Conservation (phyloP, 2,113 vertebrate species). For the Pelecanoides urinatrix region DNA sequence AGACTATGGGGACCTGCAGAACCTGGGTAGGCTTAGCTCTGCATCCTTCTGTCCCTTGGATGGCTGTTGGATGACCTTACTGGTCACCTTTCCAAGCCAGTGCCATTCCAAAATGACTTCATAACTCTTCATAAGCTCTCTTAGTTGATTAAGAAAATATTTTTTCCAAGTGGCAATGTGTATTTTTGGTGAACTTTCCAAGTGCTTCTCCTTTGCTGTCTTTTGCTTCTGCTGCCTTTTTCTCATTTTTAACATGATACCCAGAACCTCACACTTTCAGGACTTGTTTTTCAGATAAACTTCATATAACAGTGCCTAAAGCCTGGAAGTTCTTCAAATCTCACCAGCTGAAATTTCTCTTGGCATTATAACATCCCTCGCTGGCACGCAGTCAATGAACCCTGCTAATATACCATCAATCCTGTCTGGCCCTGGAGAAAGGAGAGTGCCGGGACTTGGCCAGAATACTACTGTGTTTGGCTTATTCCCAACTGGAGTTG, state of each 20-base stretch:
- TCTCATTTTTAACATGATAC: neutral
- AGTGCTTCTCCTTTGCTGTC: neutral
- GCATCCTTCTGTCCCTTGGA: neutral
- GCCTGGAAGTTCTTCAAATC: constrained; percentile 35
- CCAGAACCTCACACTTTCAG: neutral
- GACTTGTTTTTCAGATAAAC: constrained; percentile 22
- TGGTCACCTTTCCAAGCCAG: neutral
- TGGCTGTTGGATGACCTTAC: neutral
- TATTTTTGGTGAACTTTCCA: neutral
- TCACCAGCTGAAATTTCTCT: constrained; percentile 50
- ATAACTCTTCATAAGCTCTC: neutral
- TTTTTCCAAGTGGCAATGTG: neutral
- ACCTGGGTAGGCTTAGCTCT: neutral
- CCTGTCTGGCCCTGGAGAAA: constrained; percentile 49
- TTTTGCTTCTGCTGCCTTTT: neutral
- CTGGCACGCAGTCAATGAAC: constrained; percentile 45
- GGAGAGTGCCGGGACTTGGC: constrained; percentile 37
- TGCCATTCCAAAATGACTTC: neutral
- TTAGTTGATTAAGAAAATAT: neutral
- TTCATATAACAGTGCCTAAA: neutral
- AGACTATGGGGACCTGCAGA: neutral
- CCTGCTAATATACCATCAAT: constrained; percentile 54
- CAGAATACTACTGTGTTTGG: constrained; percentile 35
- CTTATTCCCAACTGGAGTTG: constrained; percentile 51
- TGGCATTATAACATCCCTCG: constrained; percentile 16